Conservation (phyloP, 2,888 invertebrate species). For the Notodonta ziczac region DNA sequence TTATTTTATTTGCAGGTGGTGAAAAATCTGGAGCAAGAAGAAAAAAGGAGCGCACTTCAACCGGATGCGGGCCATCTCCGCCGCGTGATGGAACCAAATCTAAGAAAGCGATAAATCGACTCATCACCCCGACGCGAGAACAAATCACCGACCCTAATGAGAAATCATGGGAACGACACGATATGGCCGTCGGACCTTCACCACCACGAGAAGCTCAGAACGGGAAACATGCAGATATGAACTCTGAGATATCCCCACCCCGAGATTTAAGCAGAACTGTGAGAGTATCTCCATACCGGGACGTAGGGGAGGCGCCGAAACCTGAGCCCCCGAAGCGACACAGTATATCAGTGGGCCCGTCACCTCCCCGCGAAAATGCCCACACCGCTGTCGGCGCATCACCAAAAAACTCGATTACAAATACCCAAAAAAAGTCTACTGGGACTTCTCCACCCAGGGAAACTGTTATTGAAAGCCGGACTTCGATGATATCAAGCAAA, state of each 20-base stretch:
- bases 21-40: conserved; percentile 54
- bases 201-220: conserved; percentile 63
- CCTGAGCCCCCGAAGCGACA: conserved; percentile 49
- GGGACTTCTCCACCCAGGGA: conserved; percentile 80
- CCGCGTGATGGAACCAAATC: conserved; percentile 69
- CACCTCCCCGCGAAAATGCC: conserved; percentile 62
- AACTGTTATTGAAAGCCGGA: conserved; percentile 41
- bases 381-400: conserved; percentile 56
- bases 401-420: conserved; percentile 24
- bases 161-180: conserved; percentile 50
- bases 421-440: conserved; percentile 70
- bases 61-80: conserved; percentile 87
- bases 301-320: conserved; percentile 26
- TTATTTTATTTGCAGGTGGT: conserved; percentile 36
- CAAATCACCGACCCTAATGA: conserved; percentile 39
- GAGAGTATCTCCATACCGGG: conserved; percentile 48
- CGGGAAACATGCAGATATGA: conserved; percentile 24
- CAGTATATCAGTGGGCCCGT: conserved; percentile 69
- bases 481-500: conserved; percentile 48
- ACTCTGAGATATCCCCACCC: conserved; percentile 41
- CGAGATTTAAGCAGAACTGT: conserved; percentile 39
- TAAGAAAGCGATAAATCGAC: conserved; percentile 49
- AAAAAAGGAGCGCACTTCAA: conserved; percentile 72
- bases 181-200: conserved; percentile 74
- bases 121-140: conserved; percentile 79